phyloP scores from a whole-genome alignment of 2,888 invertebrate species.

The Gortyna flavago region DNA sequence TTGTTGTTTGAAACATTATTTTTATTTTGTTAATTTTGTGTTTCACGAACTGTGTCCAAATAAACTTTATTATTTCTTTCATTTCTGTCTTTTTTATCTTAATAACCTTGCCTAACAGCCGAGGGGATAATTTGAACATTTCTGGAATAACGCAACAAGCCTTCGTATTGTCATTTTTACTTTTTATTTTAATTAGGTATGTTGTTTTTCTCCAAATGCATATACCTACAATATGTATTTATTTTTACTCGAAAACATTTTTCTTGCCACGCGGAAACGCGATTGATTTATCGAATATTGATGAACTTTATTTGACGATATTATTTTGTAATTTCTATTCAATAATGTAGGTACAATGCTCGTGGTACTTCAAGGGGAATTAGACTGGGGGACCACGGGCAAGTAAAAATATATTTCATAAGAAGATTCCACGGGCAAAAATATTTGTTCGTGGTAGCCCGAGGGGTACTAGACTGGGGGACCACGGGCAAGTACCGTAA shows the following conservation, averaged over 20 bases:
- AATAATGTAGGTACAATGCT: no score
- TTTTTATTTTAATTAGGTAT: not conserved
- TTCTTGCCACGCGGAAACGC: not conserved
- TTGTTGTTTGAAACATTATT: no score
- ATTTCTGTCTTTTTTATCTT: not conserved
- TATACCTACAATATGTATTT: not conserved
- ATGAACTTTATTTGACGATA: not conserved
- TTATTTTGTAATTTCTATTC: constrained; percentile 3
- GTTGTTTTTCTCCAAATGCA: not conserved
- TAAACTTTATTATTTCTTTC: no score
- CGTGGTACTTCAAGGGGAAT: no score
- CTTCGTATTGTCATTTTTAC: not conserved
- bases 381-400: no score
- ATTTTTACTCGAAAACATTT: not conserved
- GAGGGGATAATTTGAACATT: not conserved
- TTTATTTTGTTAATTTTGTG: no score
- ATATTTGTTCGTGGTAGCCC: no score
- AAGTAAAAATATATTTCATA: no score
- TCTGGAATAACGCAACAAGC: not conserved
- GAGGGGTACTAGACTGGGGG: no score
- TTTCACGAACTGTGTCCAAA: no score
- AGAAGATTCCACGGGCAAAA: no score
- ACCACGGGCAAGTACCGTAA: no score
- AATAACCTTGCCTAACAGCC: not conserved
- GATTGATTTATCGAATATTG: not conserved